Conservation (phyloP, 2,113 vertebrate species). For the Camarhynchus parvulus region DNA sequence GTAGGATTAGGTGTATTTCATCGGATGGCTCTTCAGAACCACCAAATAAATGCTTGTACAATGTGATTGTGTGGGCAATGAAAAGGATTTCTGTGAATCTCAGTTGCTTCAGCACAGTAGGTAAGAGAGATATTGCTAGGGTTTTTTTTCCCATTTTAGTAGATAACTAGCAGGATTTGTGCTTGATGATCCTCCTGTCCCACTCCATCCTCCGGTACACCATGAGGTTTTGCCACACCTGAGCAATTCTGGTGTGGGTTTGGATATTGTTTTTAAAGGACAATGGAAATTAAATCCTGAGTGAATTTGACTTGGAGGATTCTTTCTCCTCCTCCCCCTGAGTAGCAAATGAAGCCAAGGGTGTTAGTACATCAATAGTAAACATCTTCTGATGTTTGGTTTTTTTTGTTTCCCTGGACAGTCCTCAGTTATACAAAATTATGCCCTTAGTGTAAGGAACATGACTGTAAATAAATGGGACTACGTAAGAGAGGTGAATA, state of each 20-base stretch:
- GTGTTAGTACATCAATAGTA: background rate
- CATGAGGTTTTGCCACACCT: background rate
- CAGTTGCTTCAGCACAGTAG: background rate
- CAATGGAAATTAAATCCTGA: background rate
- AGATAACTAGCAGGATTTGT: background rate
- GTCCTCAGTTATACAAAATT: background rate
- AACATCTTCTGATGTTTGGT: background rate
- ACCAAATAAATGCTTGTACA: background rate
- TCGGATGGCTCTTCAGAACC: background rate
- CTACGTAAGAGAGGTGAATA: background rate
- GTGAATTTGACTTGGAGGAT: background rate
- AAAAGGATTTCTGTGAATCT: background rate
- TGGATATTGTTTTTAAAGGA: background rate
- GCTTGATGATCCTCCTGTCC: background rate
- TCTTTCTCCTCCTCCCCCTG: background rate
- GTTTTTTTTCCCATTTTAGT: background rate
- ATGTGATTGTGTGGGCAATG: background rate
- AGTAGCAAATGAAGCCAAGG: background rate
- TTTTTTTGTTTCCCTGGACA: background rate
- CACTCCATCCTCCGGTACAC: rapidly evolving
- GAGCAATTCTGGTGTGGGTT: background rate
- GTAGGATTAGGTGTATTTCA: background rate
- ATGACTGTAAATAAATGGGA: background rate
- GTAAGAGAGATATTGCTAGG: background rate
- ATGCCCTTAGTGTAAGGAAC: background rate